Percentiles rank a stretch among this genome's conserved stretches.
These are phyloP conservation scores for Callocephalon fimbriatum DNA, from an alignment of 2,113 vertebrate species.

Conservation along the genomic window DNA sequence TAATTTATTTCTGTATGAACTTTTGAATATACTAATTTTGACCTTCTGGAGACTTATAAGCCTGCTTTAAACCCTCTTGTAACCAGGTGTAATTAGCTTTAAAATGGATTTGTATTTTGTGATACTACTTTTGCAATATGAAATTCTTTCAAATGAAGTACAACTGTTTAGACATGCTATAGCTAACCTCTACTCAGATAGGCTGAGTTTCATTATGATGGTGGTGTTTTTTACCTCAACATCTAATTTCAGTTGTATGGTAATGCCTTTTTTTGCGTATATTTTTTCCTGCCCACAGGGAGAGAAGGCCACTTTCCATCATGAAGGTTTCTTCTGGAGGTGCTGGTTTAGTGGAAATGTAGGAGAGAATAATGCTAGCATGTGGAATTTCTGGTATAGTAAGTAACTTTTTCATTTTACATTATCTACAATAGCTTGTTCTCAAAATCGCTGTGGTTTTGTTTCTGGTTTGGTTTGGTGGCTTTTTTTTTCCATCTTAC, in stretches of 20 bases:
- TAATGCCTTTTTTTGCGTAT: background rate
- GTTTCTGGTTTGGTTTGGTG: background rate
- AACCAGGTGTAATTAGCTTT: background rate
- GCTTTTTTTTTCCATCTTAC: background rate
- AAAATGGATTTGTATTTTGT: background rate
- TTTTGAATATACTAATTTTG: background rate
- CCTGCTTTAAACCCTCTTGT: background rate
- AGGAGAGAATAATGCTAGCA: slow-evolving; percentile 72
- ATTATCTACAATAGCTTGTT: background rate
- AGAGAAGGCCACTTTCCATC: slow-evolving; percentile 81
- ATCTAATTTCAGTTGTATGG: background rate
- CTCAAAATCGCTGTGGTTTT: background rate
- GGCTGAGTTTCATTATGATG: background rate
- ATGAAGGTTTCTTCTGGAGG: slow-evolving; percentile 97
- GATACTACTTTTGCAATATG: background rate
- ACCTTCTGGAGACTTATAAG: background rate
- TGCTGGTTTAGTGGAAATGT: slow-evolving; percentile 83
- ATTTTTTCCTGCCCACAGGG: background rate
- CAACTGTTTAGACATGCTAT: background rate
- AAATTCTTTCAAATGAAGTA: background rate
- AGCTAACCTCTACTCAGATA: background rate
- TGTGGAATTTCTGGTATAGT: slow-evolving; percentile 94
- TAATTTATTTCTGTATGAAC: background rate
- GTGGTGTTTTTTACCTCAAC: background rate
- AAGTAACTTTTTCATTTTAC: slow-evolving; percentile 71